Conservation (phyloP, 1,140 invertebrate genomes). For the Maniola jurtina region DNA sequence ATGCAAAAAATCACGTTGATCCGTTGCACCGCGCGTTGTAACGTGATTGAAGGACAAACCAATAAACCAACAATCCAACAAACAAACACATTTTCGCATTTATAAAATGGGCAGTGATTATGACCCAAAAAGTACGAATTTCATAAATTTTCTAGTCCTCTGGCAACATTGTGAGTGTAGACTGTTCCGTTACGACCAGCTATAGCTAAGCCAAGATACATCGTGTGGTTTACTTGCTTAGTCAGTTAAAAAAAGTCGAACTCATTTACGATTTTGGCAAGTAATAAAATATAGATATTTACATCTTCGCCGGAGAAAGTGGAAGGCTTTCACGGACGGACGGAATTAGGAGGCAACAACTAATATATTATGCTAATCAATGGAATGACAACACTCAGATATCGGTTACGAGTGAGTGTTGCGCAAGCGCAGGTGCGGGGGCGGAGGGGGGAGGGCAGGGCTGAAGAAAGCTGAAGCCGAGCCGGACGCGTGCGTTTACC, state of each 20-base stretch:
- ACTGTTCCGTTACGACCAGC: too few relatives aligned
- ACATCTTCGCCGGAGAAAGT: slow-evolving; percentile 23
- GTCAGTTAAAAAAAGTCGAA: neutral
- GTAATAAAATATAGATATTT: slow-evolving; percentile 4
- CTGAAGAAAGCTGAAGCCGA: slow-evolving; percentile 25
- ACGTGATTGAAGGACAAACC: too few relatives aligned
- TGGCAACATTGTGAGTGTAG: too few relatives aligned
- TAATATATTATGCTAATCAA: slow-evolving; percentile 36
- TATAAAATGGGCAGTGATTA: too few relatives aligned
- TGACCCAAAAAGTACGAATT: too few relatives aligned
- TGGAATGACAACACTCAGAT: slow-evolving; percentile 1
- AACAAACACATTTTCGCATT: too few relatives aligned
- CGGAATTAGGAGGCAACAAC: slow-evolving; percentile 28
- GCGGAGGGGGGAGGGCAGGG: neutral
- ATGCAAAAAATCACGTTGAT: too few relatives aligned
- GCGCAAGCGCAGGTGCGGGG: slow-evolving; percentile 12
- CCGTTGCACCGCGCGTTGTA: too few relatives aligned
- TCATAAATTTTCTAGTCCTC: too few relatives aligned
- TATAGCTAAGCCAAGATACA: too few relatives aligned
- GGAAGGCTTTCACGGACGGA: slow-evolving; percentile 11
- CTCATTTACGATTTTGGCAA: neutral
- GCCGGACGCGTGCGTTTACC: slow-evolving; percentile 30
- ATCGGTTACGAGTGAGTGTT: slow-evolving; percentile 11
- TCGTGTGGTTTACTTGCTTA: neutral
- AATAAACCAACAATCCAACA: too few relatives aligned